Evolutionary conservation across 2,113 vertebrate species (phyloP).

Genomic region (Lophochroa leadbeateri): DNA sequence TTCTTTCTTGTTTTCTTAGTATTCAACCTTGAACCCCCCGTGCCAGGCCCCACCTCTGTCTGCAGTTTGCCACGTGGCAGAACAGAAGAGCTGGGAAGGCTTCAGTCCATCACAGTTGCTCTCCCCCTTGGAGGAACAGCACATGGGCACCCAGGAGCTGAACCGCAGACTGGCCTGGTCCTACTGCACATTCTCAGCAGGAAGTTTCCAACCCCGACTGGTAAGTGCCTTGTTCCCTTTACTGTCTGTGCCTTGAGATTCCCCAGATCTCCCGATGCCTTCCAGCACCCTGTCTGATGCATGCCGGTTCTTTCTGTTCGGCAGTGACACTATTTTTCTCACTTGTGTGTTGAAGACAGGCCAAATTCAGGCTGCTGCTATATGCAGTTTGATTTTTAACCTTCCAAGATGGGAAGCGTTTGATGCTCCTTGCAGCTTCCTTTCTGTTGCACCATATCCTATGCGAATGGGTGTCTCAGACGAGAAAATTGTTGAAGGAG

Average conservation of each 20-base stretch:
- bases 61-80: background rate
- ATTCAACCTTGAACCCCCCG: conserved; percentile 29
- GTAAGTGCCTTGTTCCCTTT: background rate
- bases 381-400: background rate
- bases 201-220: conserved; percentile 40
- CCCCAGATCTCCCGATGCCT: background rate
- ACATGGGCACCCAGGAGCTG: conserved; percentile 72
- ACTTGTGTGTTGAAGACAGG: background rate
- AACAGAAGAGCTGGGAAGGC: conserved; percentile 66
- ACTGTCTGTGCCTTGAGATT: background rate
- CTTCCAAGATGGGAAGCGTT: background rate
- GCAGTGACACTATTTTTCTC: background rate
- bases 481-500: no score
- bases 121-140: conserved; percentile 52
- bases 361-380: background rate
- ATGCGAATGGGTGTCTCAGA: no score
- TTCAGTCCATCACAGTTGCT: conserved; percentile 74
- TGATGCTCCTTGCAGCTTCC: background rate
- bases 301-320: background rate
- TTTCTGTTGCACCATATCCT: conserved; percentile 16
- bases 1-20: conserved; percentile 62
- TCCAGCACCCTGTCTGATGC: background rate
- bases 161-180: conserved; percentile 81
- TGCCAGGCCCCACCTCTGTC: conserved; percentile 69
- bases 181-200: conserved; percentile 6